phyloP scores from a whole-genome alignment of 2,113 vertebrate genomes.

The Turdus rufiventris region DNA sequence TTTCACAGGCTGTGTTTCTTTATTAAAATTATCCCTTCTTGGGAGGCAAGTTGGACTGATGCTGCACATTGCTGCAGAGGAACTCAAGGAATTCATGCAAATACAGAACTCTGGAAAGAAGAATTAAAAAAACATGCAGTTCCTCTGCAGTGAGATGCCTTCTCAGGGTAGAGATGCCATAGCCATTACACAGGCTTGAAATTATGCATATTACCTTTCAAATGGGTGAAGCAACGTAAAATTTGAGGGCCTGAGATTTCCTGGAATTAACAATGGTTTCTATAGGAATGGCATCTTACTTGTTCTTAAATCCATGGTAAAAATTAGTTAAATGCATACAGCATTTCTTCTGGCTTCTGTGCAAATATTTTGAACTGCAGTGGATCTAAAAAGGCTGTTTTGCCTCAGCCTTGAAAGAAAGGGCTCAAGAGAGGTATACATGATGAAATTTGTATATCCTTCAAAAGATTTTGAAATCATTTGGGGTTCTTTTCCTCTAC shows the following conservation, averaged over 20 bases:
- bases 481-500: not conserved
- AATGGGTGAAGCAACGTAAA: not conserved
- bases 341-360: not conserved
- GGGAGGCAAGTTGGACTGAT: not conserved
- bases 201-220: not conserved
- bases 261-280: not conserved
- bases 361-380: not conserved
- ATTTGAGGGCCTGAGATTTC: not conserved
- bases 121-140: not conserved
- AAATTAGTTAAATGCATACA: not conserved
- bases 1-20: not conserved
- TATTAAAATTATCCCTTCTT: not conserved
- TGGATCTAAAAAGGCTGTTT: not conserved
- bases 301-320: not conserved
- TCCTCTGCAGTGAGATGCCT: not conserved
- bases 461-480: not conserved
- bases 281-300: not conserved
- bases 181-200: not conserved
- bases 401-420: not conserved
- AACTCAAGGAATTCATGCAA: not conserved
- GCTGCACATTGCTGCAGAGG: not conserved
- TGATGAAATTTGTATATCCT: not conserved
- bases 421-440: not conserved
- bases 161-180: not conserved
- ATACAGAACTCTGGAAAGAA: not conserved